A percentile compares a stretch with the other conserved stretches of the same genome.
Evolutionary conservation across 1,140 invertebrate species (phyloP).

Genomic region (Leptopilina clavipes): DNA sequence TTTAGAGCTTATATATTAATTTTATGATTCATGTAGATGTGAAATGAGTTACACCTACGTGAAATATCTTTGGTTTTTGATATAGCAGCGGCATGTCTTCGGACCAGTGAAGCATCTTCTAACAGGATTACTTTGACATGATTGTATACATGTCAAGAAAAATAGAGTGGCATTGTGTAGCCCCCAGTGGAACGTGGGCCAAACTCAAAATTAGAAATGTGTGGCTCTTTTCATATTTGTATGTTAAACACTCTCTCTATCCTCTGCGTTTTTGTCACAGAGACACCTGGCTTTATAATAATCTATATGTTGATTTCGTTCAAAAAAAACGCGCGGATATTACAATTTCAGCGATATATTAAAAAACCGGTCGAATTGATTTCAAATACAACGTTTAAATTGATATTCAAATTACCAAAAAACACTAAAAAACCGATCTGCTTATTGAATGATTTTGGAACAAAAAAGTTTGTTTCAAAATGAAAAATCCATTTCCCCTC

Average conservation of each 20-base stretch:
- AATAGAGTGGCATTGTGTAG: constrained; percentile 69
- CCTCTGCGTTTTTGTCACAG: constrained; percentile 35
- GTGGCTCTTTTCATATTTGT: constrained; percentile 55
- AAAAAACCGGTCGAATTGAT: too few species aligned
- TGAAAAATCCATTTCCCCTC: too few species aligned
- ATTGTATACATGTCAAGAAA: constrained; percentile 73
- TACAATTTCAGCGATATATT: too few species aligned
- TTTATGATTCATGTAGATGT: background rate
- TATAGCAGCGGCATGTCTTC: constrained; percentile 61
- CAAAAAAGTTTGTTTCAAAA: too few species aligned
- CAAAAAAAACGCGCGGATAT: too few species aligned
- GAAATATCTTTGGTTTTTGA: constrained; percentile 42
- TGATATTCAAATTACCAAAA: too few species aligned
- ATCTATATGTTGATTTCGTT: too few species aligned
- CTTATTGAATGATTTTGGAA: too few species aligned
- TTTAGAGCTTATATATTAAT: background rate
- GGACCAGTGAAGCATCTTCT: constrained; percentile 65
- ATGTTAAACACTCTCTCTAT: constrained; percentile 44
- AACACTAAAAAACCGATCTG: too few species aligned
- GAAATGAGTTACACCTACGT: constrained; percentile 32
- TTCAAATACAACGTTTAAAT: too few species aligned
- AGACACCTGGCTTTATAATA: constrained; percentile 51
- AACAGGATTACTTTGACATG: constrained; percentile 71
- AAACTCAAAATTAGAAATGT: constrained; percentile 66
- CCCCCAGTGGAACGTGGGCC: constrained; percentile 52